phyloP scores from a whole-genome alignment of 2,888 invertebrate genomes.

The Drosophila multiciliata region DNA sequence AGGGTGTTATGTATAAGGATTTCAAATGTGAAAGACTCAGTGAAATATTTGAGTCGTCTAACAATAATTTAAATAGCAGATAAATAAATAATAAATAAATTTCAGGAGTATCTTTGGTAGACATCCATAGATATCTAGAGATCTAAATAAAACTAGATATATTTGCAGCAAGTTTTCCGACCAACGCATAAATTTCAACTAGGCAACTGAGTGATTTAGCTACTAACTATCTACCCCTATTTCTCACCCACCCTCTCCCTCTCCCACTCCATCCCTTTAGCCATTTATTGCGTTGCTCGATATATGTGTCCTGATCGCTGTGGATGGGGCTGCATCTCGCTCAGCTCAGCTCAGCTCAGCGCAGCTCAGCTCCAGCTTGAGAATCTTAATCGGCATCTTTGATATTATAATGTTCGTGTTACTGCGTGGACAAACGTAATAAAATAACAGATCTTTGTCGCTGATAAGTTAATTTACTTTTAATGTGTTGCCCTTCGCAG shows the following conservation, averaged over 20 bases:
- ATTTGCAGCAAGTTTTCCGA: not conserved
- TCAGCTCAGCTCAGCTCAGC: not conserved
- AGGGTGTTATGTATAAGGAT: too few relatives aligned
- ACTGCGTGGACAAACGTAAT: constrained; percentile 85
- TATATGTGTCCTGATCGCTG: not conserved
- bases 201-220: constrained; percentile 11
- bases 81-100: not conserved
- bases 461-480: constrained; percentile 86
- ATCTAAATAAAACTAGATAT: not conserved
- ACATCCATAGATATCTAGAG: not conserved
- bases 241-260: not conserved
- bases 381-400: constrained; percentile 83
- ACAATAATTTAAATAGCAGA: not conserved
- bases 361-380: constrained; percentile 7
- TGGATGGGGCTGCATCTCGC: constrained; percentile 13
- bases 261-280: not conserved
- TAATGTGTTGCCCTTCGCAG: constrained; percentile 83
- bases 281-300: not conserved
- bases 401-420: constrained; percentile 85
- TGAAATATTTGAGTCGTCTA: not conserved
- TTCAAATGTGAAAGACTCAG: too few relatives aligned
- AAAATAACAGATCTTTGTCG: constrained; percentile 85
- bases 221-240: not conserved
- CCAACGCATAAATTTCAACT: constrained; percentile 1
- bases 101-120: not conserved